phyloP scores from a whole-genome alignment of 2,113 vertebrate species.

The Arizona elegans region DNA sequence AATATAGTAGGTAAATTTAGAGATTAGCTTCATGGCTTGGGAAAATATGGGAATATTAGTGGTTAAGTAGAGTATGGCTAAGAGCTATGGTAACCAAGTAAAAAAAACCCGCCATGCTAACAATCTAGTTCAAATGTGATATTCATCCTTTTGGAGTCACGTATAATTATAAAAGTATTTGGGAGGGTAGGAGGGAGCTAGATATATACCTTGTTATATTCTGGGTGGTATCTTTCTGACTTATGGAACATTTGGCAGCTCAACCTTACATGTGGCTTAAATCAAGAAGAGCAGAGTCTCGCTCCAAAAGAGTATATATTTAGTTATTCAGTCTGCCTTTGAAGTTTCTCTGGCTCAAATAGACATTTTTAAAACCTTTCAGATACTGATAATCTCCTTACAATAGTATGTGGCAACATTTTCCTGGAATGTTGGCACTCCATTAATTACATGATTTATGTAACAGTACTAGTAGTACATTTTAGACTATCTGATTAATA shows the following conservation, averaged over 20 bases:
- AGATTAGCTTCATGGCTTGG: neutral
- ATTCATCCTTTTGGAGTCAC: neutral
- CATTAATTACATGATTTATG: neutral
- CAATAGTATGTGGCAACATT: conserved; percentile 38
- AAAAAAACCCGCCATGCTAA: neutral
- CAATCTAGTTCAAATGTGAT: neutral
- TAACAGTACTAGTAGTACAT: neutral
- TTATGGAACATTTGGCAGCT: conserved; percentile 42
- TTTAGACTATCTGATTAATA: conserved; percentile 36
- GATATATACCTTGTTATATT: conserved; percentile 24
- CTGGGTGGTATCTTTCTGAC: conserved; percentile 40
- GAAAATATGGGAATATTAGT: neutral
- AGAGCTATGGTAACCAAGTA: neutral
- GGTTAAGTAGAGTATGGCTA: neutral
- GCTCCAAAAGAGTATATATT: conserved; percentile 40
- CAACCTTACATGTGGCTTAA: conserved; percentile 56
- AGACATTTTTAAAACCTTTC: conserved; percentile 10
- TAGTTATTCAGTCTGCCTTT: conserved; percentile 54
- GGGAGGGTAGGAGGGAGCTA: neutral
- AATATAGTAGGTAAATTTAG: neutral
- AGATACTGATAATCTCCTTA: conserved; percentile 50
- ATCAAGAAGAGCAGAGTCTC: conserved; percentile 52
- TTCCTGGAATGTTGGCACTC: conserved; percentile 26
- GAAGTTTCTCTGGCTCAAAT: conserved; percentile 49
- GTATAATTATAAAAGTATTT: neutral